These are phyloP conservation scores for Drosophila tropicalis DNA, from an alignment of 1,140 invertebrate genomes.

Conservation along the genomic window DNA sequence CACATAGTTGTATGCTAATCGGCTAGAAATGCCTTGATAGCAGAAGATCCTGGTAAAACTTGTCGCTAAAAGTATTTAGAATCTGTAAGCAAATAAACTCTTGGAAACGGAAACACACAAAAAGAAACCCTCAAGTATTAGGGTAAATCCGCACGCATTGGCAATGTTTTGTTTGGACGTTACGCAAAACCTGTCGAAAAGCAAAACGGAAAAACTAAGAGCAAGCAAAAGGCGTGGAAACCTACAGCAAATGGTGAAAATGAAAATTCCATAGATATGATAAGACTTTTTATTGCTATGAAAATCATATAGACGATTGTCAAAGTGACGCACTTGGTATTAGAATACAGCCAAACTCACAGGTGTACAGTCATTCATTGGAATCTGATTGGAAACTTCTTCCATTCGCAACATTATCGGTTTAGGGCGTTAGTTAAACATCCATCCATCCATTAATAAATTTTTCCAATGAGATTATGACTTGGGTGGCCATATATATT, in stretches of 20 bases:
- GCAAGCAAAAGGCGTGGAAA: background rate
- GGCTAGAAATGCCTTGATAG: slow-evolving; percentile 65
- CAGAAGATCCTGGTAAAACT: slow-evolving; percentile 28
- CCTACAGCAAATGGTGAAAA: background rate
- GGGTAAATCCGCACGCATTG: slow-evolving; percentile 32
- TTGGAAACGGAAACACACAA: slow-evolving; percentile 18
- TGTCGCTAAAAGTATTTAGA: slow-evolving; percentile 22
- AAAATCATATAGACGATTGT: background rate
- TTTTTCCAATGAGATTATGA: background rate
- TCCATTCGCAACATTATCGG: background rate
- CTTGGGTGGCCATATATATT: background rate
- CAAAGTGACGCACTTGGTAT: background rate
- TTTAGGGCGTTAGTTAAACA: too few relatives aligned
- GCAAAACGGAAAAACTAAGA: background rate
- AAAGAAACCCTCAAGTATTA: background rate
- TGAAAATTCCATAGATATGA: background rate
- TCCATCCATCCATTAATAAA: too few relatives aligned
- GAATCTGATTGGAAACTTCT: too few relatives aligned
- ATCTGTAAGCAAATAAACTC: slow-evolving; percentile 19
- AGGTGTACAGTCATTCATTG: too few relatives aligned
- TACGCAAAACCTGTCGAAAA: background rate
- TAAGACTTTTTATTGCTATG: background rate
- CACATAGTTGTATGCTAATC: slow-evolving; percentile 55
- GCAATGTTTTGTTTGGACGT: slow-evolving; percentile 31
- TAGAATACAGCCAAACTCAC: too few relatives aligned